A percentile compares a stretch with the other conserved stretches of the same genome.
Conservation (phyloP, 2,888 invertebrate genomes). For the Drosophila suboccidentalis region DNA sequence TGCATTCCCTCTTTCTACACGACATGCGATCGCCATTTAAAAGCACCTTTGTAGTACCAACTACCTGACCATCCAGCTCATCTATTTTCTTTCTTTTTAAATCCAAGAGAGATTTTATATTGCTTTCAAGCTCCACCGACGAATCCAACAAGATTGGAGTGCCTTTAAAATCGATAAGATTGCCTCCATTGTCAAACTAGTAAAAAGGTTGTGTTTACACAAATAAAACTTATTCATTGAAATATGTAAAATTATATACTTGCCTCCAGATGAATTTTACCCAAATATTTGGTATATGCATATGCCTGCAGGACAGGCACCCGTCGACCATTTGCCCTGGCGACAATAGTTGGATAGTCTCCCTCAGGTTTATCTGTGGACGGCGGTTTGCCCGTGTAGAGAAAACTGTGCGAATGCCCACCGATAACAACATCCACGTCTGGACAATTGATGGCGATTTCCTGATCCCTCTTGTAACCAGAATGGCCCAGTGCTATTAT, state of each 20-base stretch:
- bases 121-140: conserved; percentile 88
- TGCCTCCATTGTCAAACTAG: conserved; percentile 89
- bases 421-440: conserved; percentile 95
- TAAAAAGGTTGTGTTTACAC: neutral
- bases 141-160: conserved; percentile 90
- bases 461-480: conserved; percentile 91
- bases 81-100: conserved; percentile 86
- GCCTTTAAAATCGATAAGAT: conserved; percentile 88
- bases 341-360: conserved; percentile 91
- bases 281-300: conserved; percentile 96
- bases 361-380: conserved; percentile 85
- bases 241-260: neutral
- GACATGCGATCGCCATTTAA: conserved; percentile 88
- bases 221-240: neutral
- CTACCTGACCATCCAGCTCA: conserved; percentile 77
- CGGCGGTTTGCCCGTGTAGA: conserved; percentile 89
- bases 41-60: conserved; percentile 89
- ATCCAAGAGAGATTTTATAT: conserved; percentile 87
- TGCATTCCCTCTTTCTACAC: conserved; percentile 91
- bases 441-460: conserved; percentile 91
- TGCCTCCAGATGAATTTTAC: conserved; percentile 88
- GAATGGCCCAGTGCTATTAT: conserved; percentile 85
- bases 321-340: conserved; percentile 89
- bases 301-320: conserved; percentile 96
- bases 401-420: conserved; percentile 95